Evolutionary conservation across 2,113 vertebrate genomes (phyloP), one percentile per base, ranked within the genome.

Genomic region (Phrynocephalus versicolor): DNA sequence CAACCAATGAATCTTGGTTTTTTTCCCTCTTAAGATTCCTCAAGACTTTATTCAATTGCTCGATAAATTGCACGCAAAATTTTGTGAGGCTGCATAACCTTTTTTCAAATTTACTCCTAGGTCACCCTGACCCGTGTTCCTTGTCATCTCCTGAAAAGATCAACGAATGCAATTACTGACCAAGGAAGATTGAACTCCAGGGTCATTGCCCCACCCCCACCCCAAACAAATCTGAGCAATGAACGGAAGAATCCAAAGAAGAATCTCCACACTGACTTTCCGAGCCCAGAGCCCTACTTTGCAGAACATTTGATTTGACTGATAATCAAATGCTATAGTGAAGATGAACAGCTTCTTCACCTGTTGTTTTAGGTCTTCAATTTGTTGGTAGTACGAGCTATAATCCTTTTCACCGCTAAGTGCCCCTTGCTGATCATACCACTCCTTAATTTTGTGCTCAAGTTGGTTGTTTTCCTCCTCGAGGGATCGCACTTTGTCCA

Each of bases 361-460:
- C 92, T 96, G 93, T 1, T 94, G 91, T 69, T 95, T 93, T 57
- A 97, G 95, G 25, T 95, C 94, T 76, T 95, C 88, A 1, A 95
- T 96, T 62, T 91, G 90, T n/a, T 94, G 79, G 0, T 95, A 94
- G 75, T 92, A 96, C 71, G 75, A 35, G 72, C 93, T 93, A 82
- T 94, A 95, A 90, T 96, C 94, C 85, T 93, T 94, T 2, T 67
- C 90, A 88, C 82, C 81, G 37, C 67, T 35, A 3, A 64, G 74
- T 2, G 92, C 86, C 14, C 91, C 94, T 86, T 94, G 93, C 19
- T 89, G 94, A 58, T 94, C 87, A 0, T 96, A 95, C 95, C 96
- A 96, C 67, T 97, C 96, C 92, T 96, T 96, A 90, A 96, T 97
- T 74, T 95, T 94, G 72, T 70, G 87, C 89, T 97, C 96, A 83